phyloP scores from a whole-genome alignment of 1,140 invertebrate species.

The Oreohelix idahoensis region DNA sequence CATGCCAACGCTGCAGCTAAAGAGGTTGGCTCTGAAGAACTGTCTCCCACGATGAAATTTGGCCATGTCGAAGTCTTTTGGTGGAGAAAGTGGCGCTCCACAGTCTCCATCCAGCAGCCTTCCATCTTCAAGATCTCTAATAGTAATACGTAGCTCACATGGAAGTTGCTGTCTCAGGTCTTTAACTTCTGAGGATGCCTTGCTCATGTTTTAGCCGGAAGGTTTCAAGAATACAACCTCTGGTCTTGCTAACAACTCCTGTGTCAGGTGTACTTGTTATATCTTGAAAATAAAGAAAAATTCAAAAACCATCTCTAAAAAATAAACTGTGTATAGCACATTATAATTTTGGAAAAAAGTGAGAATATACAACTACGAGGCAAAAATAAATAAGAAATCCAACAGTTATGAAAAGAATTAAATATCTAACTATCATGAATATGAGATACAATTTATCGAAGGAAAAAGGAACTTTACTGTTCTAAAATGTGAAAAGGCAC shows the following conservation, averaged over 20 bases:
- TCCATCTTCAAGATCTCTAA: constrained; percentile 15
- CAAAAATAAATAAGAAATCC: too few species aligned
- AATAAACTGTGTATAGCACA: too few species aligned
- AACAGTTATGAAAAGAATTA: too few species aligned
- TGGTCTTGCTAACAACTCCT: background rate
- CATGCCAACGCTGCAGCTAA: constrained; percentile 44
- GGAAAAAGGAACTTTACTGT: too few species aligned
- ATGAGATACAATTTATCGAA: too few species aligned
- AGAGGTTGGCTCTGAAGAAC: constrained; percentile 44
- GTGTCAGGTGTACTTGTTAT: background rate
- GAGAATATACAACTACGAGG: too few species aligned
- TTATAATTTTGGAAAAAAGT: too few species aligned
- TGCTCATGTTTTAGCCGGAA: background rate
- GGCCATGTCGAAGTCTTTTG: constrained; percentile 44
- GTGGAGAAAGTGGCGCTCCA: background rate
- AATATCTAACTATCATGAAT: too few species aligned
- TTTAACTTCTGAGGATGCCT: background rate
- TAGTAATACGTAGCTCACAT: background rate
- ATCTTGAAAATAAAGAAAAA: background rate
- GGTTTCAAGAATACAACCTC: background rate
- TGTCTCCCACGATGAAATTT: constrained; percentile 44
- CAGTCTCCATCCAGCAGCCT: constrained; percentile 5
- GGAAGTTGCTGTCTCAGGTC: background rate
- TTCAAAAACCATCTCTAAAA: too few species aligned
- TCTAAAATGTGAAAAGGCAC: too few species aligned